Evolutionary conservation across 2,888 invertebrate genomes (phyloP).

Genomic region (Sphaeridia pumilis): DNA sequence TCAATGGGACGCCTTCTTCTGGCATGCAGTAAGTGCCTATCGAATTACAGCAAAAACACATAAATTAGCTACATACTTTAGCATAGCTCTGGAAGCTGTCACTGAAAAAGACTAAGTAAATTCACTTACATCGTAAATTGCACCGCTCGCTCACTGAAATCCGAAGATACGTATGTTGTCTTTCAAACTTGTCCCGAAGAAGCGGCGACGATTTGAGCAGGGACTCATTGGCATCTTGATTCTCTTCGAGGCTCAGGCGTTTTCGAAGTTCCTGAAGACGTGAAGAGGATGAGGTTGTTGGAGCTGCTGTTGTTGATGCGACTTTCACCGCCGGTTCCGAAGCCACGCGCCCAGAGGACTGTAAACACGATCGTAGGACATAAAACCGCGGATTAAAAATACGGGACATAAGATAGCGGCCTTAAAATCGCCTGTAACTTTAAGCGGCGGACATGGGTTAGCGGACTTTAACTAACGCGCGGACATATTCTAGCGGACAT

Average conservation of each 20-base stretch:
- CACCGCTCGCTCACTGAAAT: slow-evolving; percentile 94
- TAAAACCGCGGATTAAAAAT: no score
- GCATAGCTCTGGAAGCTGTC: neutral
- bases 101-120: neutral
- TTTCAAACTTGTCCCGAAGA: slow-evolving; percentile 69
- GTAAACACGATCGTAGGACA: no score
- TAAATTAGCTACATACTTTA: neutral
- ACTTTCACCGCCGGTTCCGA: neutral
- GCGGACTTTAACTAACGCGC: no score
- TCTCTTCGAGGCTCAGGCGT: no score
- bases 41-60: neutral
- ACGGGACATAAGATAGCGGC: no score
- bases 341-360: no score
- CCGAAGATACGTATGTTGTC: slow-evolving; percentile 82
- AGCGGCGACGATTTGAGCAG: slow-evolving; percentile 37
- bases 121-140: slow-evolving; percentile 82
- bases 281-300: no score
- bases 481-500: no score
- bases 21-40: slow-evolving; percentile 98
- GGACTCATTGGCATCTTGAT: slow-evolving; percentile 6
- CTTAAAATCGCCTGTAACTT: no score
- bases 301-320: neutral
- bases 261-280: slow-evolving; percentile 12
- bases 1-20: slow-evolving; percentile 76
- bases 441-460: no score